Percentiles rank a stretch among this genome's conserved stretches.
These are phyloP conservation scores for Notothenia coriiceps DNA, from an alignment of 2,113 vertebrate genomes.

Conservation along the genomic window DNA sequence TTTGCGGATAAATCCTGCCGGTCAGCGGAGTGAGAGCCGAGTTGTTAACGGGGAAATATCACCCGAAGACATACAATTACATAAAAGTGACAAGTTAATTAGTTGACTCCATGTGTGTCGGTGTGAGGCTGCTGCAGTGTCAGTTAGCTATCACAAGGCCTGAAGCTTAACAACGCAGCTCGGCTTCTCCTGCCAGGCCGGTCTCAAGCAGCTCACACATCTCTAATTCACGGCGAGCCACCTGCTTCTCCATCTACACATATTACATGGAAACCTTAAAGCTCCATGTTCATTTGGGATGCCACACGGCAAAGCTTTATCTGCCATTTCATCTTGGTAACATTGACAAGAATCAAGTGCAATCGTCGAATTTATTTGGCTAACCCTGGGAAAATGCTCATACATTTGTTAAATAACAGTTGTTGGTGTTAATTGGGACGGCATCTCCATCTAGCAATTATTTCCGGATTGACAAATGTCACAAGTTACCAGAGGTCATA, in stretches of 20 bases:
- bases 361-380: background rate
- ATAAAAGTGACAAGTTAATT: background rate
- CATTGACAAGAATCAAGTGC: slow-evolving; percentile 9
- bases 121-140: slow-evolving; percentile 41
- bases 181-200: slow-evolving; percentile 43
- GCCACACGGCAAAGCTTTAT: background rate
- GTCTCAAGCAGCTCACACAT: slow-evolving; percentile 20
- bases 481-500: slow-evolving; percentile 38
- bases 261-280: background rate
- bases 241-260: background rate
- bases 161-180: slow-evolving; percentile 60
- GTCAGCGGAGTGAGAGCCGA: background rate
- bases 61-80: background rate
- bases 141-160: slow-evolving; percentile 66
- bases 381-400: background rate
- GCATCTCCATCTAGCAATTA: background rate
- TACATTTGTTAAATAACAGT: background rate
- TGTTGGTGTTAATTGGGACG: background rate
- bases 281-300: background rate
- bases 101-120: background rate
- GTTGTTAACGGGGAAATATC: background rate
- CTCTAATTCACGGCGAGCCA: background rate
- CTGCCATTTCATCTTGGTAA: background rate
- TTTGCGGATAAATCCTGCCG: slow-evolving; percentile 1
- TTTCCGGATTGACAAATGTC: slow-evolving; percentile 13